These are phyloP conservation scores for Globia sparganii DNA, from an alignment of 2,888 invertebrate genomes.

Conservation along the genomic window DNA sequence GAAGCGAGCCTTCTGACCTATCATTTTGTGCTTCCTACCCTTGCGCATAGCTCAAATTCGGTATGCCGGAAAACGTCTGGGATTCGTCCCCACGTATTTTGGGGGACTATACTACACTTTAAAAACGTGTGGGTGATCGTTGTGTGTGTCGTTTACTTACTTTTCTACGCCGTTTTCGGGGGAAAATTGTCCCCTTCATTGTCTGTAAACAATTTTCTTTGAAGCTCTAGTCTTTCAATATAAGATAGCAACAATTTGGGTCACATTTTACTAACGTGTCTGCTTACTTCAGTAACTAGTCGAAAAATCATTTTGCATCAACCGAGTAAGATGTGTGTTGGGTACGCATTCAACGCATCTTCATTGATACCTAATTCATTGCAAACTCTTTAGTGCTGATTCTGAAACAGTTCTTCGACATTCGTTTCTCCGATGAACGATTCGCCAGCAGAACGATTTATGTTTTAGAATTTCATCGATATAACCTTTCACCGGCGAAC, in stretches of 20 bases:
- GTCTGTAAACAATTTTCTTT: constrained; percentile 25
- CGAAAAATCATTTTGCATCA: not conserved
- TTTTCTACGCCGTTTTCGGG: constrained; percentile 23
- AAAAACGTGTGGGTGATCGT: constrained; percentile 41
- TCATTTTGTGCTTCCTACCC: constrained; percentile 4
- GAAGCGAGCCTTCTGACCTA: not conserved
- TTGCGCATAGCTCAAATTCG: constrained; percentile 51
- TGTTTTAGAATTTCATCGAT: too few relatives aligned
- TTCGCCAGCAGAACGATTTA: too few relatives aligned
- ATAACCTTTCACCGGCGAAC: too few relatives aligned
- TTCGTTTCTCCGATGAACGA: too few relatives aligned
- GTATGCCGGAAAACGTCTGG: constrained; percentile 53
- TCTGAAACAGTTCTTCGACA: too few relatives aligned
- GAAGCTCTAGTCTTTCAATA: not conserved
- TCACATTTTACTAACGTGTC: not conserved
- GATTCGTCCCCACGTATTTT: constrained; percentile 30
- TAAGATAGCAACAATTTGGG: not conserved
- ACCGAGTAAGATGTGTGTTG: not conserved
- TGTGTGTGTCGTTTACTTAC: constrained; percentile 29
- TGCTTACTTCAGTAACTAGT: not conserved
- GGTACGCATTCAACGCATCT: not conserved
- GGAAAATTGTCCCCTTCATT: constrained; percentile 11
- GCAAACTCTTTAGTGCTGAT: not conserved
- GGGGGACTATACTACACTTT: constrained; percentile 23
- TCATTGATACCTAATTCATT: too few relatives aligned